These are phyloP conservation scores for Neotragus moschatus DNA, from an alignment of 2,113 vertebrate species.

Conservation along the genomic window DNA sequence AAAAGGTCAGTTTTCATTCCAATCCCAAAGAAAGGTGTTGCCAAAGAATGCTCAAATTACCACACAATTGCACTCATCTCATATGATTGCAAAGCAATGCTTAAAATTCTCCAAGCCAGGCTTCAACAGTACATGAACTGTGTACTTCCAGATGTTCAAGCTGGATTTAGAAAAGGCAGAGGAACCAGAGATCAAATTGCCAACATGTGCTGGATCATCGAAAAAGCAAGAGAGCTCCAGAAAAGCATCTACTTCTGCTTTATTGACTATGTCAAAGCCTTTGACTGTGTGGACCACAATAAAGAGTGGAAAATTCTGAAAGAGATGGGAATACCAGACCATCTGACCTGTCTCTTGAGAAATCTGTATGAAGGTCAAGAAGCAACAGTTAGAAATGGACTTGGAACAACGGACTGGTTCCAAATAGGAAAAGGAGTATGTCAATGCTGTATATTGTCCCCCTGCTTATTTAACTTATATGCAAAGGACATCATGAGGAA, in stretches of 20 bases:
- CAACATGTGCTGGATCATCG: background rate
- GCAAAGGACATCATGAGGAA: background rate
- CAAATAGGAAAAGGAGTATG: background rate
- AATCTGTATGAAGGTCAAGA: background rate
- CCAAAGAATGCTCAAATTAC: background rate
- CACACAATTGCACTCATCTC: background rate
- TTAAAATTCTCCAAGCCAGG: background rate
- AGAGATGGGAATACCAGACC: background rate
- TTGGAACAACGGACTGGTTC: background rate
- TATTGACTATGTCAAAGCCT: background rate
- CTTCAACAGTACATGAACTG: background rate
- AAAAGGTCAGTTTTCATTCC: background rate
- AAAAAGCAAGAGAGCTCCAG: background rate
- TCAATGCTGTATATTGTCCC: background rate
- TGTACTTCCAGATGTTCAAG: background rate
- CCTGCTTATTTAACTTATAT: background rate
- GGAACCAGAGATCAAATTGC: background rate
- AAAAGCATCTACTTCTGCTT: background rate
- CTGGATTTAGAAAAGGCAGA: background rate
- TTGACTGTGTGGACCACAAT: background rate
- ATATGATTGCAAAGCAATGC: background rate
- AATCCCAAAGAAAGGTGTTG: background rate
- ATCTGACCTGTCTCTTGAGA: background rate
- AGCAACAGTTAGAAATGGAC: background rate
- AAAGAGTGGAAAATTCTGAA: background rate